Evolutionary conservation across 64 coral and sea anemone species (phyloP), one percentile per base, ranked within the genome.

Genomic region (Platygyra sinensis): DNA sequence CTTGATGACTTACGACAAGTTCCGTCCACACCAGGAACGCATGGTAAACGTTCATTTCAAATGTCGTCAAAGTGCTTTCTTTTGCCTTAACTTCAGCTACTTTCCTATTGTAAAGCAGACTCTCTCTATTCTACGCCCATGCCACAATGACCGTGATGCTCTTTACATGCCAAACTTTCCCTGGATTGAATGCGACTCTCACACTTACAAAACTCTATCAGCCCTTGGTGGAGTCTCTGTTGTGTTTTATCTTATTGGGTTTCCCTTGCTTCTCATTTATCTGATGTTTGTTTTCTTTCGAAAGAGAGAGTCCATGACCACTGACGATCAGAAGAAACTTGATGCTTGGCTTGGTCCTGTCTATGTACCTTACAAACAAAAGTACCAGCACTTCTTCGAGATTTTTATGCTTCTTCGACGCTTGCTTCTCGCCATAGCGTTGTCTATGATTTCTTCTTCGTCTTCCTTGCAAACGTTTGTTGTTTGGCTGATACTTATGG

Each of bases 51-150:
- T 93, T 72, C 91, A 86, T 39, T 93, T 71, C 62, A 93, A 72
- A 87, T 93, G 84, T 50, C 84, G 46, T 28, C 74, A 93, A 32
- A 79, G 77, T 29, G 87, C 91, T 18, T 87, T 92, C 31, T 76
- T 84, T 62, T 92, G 74, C 10, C 75, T 92, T 2, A 92, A 71
- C 57, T 86, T 92, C 5, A 80, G 39, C 29, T 92, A 92, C 51
- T 92, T 86, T 63, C 83, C 83, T 0, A 86, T 86, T 38, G 80
- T 86, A 24, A 82, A 51, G 14, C 74, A 81, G 27, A 92, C 90
- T 22, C 80, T 84, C 0, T 83, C 81, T 10, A 62, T 78, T 20
- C 32, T 92, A 39, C 80, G 72, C 30, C 74, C 90, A 72, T 92
- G 90, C 62, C 52, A 36, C 11, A 31, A 86, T 50, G 90, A 86